Evolutionary conservation across 2,888 invertebrate species (phyloP), one percentile per base, ranked within the genome.

Genomic region (Xestoiulus laeticollis): DNA sequence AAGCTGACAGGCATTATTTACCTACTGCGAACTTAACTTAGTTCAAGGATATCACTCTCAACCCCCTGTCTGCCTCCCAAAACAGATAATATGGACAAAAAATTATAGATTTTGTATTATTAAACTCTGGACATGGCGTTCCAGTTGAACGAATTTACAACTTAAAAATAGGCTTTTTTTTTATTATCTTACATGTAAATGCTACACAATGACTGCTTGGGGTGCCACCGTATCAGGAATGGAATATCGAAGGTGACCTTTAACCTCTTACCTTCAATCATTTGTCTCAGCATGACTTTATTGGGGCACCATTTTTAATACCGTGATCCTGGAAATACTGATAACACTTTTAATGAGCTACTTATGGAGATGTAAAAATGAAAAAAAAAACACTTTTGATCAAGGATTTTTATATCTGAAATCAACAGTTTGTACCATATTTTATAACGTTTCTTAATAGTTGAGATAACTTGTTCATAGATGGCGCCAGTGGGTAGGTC

Each of bases 1-100:
- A 78, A 78, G 78, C 78, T 78, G 78, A 78, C 78, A 78, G 78
- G 78, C 78, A 78, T 78, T 78, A 78, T 78, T 78, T 78, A 78
- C 78, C 78, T 30, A 78, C 78, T 78, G 78, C 78, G 78, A 78
- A 78, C 30, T 78, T 78, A 78, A 30, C 22, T 78, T 78, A 14
- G 78, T 78, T 78, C 78, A 30, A 78, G 78, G 78, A 59, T 59
- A 59, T 38, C 33, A 38, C 33, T 38, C 33, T 16, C 6, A 48
- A 48, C 48, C 48, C 48, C 48, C 48, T 1, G 14, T 38, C n/a
- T n/a, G 33, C 33, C 33, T 38, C 6, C 33, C n/a, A 38, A 38
- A 38, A 38, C 6, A 38, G 33, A 38, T 48, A 48, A 6, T 12
- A 12, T 1, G 4, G 48, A 16, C 4, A 38, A 48, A 48, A 48